Base-by-base conservation (phyloP, 2,113 vertebrate species). In the Himantopus leucocephalus region DNA sequence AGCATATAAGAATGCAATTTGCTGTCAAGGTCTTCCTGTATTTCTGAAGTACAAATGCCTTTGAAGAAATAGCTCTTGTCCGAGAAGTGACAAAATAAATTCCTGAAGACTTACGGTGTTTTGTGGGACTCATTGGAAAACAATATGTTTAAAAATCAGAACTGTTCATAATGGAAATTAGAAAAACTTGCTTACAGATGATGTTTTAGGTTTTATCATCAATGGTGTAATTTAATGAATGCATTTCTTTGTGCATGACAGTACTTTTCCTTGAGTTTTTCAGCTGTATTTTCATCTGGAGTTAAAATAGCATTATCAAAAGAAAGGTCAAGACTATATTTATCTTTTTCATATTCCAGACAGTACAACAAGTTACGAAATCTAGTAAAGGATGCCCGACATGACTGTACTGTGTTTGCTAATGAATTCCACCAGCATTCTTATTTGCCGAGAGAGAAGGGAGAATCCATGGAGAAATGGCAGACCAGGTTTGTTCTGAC, bases 371-470 rank as follows among this genome's bases (percentile, higher is more conserved):
- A 98, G 70, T 90, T 99, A 90, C 97, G 99, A 26, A 98, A 96
- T 91, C 97, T 99, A 1, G 71, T 99, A 68, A 99, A 98, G 96
- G 99, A 99, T 89, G 98, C 99, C 5, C 99, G 98, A 4, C 99
- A 98, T 2, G 99, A 99, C 85, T 99, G 99, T 4, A 55, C 98
- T 26, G 97, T 99, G 91, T 99, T 99, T 94, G 98, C 99, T 34
- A 99, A 99, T 56, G 99, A 99, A 48, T 99, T 99, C 94, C 99
- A 99, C 67, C 97, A 98, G 93, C 95, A 97, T 82, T 99, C 98
- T 45, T 99, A 99, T 59, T 97, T 99, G 85, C 98, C 98, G 0
- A 97, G 99, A 59, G 98, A 99, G 66, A 98, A 98, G 82, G 99
- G 99, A 27, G 99, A 99, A 86, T 93, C 98, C 73, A 95, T 98